These are phyloP conservation scores for Bufo bufo DNA, from an alignment of 2,113 vertebrate species.

Conservation along the genomic window DNA sequence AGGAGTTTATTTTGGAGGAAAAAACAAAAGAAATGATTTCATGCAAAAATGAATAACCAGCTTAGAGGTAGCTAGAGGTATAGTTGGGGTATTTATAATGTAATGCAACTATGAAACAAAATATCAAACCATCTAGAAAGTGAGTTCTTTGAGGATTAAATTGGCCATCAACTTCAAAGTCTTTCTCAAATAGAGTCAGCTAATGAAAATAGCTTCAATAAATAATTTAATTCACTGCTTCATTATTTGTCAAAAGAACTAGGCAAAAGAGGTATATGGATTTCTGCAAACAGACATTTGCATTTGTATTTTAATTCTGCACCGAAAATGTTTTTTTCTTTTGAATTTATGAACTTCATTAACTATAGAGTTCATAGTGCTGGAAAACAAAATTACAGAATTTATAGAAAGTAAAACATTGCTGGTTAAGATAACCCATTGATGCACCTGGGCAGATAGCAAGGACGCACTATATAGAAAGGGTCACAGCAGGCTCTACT, in stretches of 20 bases:
- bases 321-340: neutral
- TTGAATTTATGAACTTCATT: neutral
- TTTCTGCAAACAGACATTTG: constrained; percentile 34
- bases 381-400: neutral
- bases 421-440: too few relatives aligned
- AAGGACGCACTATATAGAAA: too few relatives aligned
- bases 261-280: constrained; percentile 4
- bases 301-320: constrained; percentile 12
- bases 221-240: constrained; percentile 34
- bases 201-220: constrained; percentile 50
- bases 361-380: neutral
- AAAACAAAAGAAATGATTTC: neutral
- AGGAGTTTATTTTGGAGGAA: neutral
- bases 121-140: constrained; percentile 33
- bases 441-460: too few relatives aligned
- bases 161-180: constrained; percentile 38
- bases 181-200: constrained; percentile 35
- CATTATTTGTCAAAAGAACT: constrained; percentile 34
- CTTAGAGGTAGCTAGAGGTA: constrained; percentile 11
- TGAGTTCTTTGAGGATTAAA: constrained; percentile 44
- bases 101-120: constrained; percentile 1
- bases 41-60: neutral
- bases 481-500: too few relatives aligned
- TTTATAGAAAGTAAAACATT: neutral
- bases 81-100: constrained; percentile 12